A percentile compares a stretch with the other conserved stretches of the same genome.
Conservation (phyloP, 2,113 vertebrate species). For the Oenanthe melanoleuca region DNA sequence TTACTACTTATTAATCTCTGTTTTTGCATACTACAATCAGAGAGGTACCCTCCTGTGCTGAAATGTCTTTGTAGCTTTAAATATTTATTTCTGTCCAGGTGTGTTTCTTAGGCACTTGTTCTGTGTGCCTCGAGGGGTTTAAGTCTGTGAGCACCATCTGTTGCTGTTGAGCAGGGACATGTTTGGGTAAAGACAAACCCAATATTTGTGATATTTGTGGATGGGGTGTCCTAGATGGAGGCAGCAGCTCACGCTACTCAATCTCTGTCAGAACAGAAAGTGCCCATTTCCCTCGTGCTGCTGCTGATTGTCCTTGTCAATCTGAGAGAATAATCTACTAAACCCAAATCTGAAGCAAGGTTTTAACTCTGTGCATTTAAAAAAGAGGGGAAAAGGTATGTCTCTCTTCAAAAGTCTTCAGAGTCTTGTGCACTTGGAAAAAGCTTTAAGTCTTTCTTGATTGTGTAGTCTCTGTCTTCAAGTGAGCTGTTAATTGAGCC, state of each 20-base stretch:
- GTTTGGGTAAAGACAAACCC: neutral
- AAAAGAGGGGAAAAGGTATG: neutral
- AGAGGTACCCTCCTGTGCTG: neutral
- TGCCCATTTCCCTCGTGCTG: neutral
- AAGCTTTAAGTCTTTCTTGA: neutral
- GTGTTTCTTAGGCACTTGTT: conserved; percentile 35
- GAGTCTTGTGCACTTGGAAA: neutral
- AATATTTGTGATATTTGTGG: neutral
- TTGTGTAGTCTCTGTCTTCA: neutral
- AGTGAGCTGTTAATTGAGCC: neutral
- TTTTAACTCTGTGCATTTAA: neutral
- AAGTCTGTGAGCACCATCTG: conserved; percentile 33
- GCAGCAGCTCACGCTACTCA: neutral
- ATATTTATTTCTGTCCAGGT: conserved; percentile 51
- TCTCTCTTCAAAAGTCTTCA: neutral
- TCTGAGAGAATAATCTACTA: neutral
- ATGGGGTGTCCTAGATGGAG: neutral
- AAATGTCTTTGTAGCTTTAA: conserved; percentile 17
- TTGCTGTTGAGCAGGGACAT: neutral
- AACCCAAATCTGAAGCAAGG: neutral
- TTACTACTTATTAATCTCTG: conserved; percentile 53
- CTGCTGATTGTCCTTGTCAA: neutral
- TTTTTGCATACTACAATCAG: neutral
- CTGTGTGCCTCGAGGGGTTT: conserved; percentile 20
- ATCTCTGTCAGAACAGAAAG: neutral